Evolutionary conservation across 2,113 vertebrate genomes (phyloP).

Genomic region (Taurulus bubalis): DNA sequence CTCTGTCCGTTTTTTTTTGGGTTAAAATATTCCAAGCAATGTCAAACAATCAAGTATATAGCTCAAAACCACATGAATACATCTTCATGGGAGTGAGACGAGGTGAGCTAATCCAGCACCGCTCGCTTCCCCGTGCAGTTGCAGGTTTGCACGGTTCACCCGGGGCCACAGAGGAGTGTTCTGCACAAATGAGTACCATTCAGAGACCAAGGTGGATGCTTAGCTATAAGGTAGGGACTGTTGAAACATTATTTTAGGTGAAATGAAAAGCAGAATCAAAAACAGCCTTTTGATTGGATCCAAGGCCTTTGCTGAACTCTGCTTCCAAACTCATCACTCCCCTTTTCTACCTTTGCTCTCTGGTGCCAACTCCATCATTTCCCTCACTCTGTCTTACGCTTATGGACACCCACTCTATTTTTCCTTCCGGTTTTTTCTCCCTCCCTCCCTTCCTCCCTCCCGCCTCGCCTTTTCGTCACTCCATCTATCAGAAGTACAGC

Average conservation of each 20-base stretch:
- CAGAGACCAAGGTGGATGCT: constrained; percentile 56
- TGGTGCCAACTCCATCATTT: constrained; percentile 63
- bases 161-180: constrained; percentile 60
- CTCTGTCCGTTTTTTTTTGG: background rate
- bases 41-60: constrained; percentile 23
- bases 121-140: constrained; percentile 25
- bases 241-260: constrained; percentile 69
- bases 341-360: constrained; percentile 70
- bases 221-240: constrained; percentile 58
- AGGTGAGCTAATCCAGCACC: constrained; percentile 47
- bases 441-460: constrained; percentile 16
- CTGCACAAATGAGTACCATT: constrained; percentile 54
- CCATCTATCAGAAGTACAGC: background rate
- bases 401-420: constrained; percentile 48
- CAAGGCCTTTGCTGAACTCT: constrained; percentile 73
- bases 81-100: constrained; percentile 44
- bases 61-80: constrained; percentile 26
- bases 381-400: constrained; percentile 34
- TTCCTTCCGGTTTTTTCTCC: constrained; percentile 21
- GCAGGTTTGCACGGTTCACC: constrained; percentile 47
- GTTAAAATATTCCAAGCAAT: constrained; percentile 21
- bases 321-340: constrained; percentile 71
- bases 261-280: constrained; percentile 71
- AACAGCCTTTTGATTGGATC: constrained; percentile 70
- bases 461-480: constrained; percentile 14